These are phyloP conservation scores for Coracopsis vasa DNA, from an alignment of 2,113 vertebrate species.

Conservation along the genomic window DNA sequence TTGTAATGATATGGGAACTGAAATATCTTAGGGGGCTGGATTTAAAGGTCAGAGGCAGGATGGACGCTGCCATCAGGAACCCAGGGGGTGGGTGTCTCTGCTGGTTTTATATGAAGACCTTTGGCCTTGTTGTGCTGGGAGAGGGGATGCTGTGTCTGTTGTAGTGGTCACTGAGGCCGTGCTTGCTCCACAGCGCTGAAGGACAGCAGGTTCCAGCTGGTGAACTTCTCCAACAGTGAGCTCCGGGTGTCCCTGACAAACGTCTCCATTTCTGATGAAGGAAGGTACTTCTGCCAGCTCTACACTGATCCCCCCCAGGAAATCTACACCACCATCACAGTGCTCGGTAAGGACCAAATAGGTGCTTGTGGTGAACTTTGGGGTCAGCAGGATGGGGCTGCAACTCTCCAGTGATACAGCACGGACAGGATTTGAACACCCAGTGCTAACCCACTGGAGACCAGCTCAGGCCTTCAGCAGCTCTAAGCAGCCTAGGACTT, in stretches of 20 bases:
- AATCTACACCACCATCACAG: slow-evolving; percentile 92
- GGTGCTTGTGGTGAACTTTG: rapidly evolving
- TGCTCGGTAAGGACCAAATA: slow-evolving; percentile 80
- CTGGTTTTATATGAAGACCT: background rate
- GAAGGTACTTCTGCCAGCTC: slow-evolving; percentile 97
- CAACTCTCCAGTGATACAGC: rapidly evolving
- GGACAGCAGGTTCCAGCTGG: slow-evolving; percentile 98
- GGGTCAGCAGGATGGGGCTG: rapidly evolving
- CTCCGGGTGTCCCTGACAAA: slow-evolving; percentile 97
- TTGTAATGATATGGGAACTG: background rate
- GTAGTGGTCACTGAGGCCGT: background rate
- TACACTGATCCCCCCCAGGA: slow-evolving; percentile 98
- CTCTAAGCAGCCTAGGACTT: rapidly evolving
- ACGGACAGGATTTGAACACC: rapidly evolving
- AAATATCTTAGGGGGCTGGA: background rate
- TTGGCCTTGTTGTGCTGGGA: background rate
- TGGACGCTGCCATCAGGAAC: background rate
- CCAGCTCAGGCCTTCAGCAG: background rate
- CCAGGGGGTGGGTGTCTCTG: background rate
- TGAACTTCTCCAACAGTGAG: slow-evolving; percentile 99
- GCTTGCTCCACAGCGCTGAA: slow-evolving; percentile 86
- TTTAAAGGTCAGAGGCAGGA: background rate
- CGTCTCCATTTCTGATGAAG: slow-evolving; percentile 95
- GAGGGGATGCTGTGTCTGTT: background rate
- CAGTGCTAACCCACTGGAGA: background rate